These are phyloP conservation scores for Greenwoodochromis staneri DNA, from an alignment of 2,113 vertebrate species.

Conservation along the genomic window DNA sequence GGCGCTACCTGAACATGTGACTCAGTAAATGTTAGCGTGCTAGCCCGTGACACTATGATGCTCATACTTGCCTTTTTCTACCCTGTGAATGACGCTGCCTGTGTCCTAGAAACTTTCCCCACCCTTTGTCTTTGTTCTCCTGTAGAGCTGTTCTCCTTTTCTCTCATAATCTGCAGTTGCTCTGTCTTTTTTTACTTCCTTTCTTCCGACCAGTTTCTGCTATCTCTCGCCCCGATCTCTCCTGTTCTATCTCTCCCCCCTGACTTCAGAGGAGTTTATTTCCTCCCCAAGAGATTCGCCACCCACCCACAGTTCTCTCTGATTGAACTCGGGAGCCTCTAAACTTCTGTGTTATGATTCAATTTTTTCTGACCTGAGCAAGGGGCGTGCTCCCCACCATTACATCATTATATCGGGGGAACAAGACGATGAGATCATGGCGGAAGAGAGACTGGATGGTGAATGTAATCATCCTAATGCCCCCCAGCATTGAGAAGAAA, in stretches of 20 bases:
- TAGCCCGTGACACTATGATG: not conserved
- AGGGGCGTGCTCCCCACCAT: constrained; percentile 14
- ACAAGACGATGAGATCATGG: not conserved
- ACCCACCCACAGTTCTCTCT: constrained; percentile 21
- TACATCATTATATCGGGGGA: constrained; percentile 14
- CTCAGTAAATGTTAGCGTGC: not conserved
- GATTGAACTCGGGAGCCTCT: constrained; percentile 11
- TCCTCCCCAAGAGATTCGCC: constrained; percentile 20
- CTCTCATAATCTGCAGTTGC: not conserved
- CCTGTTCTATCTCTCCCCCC: not conserved
- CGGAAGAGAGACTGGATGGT: not conserved
- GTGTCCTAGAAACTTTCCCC: not conserved
- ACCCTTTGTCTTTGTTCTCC: not conserved
- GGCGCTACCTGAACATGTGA: not conserved
- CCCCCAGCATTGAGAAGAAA: constrained; percentile 33
- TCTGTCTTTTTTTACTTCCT: not conserved
- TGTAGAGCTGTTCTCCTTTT: not conserved
- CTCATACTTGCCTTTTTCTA: not conserved
- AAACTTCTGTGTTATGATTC: constrained; percentile 28
- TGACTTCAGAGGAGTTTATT: constrained; percentile 32
- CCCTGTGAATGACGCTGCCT: not conserved
- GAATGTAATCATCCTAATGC: constrained; percentile 37
- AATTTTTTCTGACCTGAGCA: constrained; percentile 38
- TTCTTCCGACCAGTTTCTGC: not conserved
- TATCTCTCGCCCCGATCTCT: not conserved